Evolutionary conservation across 2,888 invertebrate genomes (phyloP), one percentile per base, ranked within the genome.

Genomic region (Nomada hirtipes): DNA sequence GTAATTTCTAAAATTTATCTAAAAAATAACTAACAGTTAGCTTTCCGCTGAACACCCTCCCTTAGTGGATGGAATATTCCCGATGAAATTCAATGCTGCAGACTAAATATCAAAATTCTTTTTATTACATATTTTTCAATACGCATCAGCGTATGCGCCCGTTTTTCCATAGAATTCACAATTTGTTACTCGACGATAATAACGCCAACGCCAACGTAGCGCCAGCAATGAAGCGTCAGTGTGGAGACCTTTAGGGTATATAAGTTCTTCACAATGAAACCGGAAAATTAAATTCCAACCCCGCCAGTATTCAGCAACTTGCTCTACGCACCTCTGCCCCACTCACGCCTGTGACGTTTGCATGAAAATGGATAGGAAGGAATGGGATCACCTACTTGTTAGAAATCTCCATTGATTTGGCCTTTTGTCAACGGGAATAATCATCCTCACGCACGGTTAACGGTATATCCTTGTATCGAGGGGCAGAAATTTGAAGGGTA

Each of bases 251-350:
- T 67, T 83, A 73, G 90, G 87, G 88, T 84, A 79, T 86, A 76
- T 88, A 88, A 87, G 82, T 89, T 83, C 79, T 59, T 77, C 83
- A 90, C 87, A 90, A 89, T 89, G 87, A 82, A 75, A 89, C 90
- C 91, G 91, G 91, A 90, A 91, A 91, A 91, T 91, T 91, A 91
- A 90, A 90, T 89, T 86, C 85, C 83, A 86, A 60, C 79, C 77
- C 77, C 59, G 78, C 61, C 70, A 71, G 72, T 77, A 82, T 82
- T 76, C 73, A 76, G 71, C 63, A 77, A 76, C 77, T 78, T 78
- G 77, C 72, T 72, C 52, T 76, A 84, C 83, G 84, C 83, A 80
- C 72, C 63, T 80, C 73, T 73, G 74, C 55, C 44, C 68, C 50
- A 77, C 67, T 79, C 79, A n/a, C 20, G 52, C 2, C 44, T 53